A percentile compares a stretch with the other conserved stretches of the same genome.
These are phyloP conservation scores for Drosophila orena DNA, from an alignment of 1,140 invertebrate species.

Conservation along the genomic window DNA sequence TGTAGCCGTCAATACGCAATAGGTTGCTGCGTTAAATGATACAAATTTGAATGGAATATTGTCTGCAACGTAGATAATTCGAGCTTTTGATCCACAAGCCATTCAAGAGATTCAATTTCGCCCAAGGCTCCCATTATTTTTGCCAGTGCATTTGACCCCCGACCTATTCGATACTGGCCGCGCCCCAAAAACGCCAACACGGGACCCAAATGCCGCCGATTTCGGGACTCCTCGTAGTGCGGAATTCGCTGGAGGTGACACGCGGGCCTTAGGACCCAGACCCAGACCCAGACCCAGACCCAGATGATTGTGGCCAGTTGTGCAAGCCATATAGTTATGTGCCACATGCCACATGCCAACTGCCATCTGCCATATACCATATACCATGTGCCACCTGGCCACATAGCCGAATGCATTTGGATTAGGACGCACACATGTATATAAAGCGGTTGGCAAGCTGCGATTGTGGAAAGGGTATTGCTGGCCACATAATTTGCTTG, in stretches of 20 bases:
- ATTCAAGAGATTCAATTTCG: no score
- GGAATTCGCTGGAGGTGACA: conserved; percentile 7
- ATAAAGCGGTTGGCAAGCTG: conserved; percentile 1
- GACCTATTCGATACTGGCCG: neutral
- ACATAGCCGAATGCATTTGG: neutral
- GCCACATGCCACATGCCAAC: neutral
- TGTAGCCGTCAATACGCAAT: no score
- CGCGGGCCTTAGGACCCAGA: conserved; percentile 3
- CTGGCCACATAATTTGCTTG: conserved; percentile 9
- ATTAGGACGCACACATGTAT: neutral
- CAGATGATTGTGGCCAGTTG: conserved; percentile 31
- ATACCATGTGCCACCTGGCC: conserved; percentile 4
- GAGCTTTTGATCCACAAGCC: no score
- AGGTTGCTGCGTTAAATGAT: no score
- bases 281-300: neutral
- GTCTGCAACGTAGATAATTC: no score
- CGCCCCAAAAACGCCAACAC: conserved; percentile 24
- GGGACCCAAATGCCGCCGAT: conserved; percentile 45
- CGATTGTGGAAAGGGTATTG: conserved; percentile 10
- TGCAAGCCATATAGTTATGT: conserved; percentile 23
- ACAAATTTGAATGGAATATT: no score
- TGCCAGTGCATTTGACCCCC: neutral
- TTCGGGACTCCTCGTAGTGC: neutral
- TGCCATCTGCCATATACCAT: neutral
- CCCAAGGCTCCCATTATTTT: neutral